phyloP scores from a whole-genome alignment of 92 coral and sea anemone species.

The Paragorgia papillata region DNA sequence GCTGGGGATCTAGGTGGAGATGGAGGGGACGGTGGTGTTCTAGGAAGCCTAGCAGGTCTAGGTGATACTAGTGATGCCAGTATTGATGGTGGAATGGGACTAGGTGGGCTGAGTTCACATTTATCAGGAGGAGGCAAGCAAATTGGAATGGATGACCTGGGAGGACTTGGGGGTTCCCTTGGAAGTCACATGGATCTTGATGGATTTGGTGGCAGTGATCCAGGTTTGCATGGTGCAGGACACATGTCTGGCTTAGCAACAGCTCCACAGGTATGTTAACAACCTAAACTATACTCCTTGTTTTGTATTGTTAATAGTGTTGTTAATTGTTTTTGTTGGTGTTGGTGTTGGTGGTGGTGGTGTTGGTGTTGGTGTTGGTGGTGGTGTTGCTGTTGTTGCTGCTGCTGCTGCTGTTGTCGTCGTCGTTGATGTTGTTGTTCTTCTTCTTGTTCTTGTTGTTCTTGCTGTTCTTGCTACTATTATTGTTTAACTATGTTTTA shows the following conservation, averaged over 20 bases:
- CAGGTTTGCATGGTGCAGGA: conserved; percentile 16
- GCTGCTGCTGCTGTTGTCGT: too few relatives aligned
- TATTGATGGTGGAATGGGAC: conserved; percentile 10
- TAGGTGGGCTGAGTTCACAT: background rate
- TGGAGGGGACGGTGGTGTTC: conserved; percentile 20
- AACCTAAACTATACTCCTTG: too few relatives aligned
- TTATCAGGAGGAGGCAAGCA: background rate
- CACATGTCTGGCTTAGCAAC: conserved; percentile 44
- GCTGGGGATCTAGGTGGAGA: background rate
- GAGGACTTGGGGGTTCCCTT: background rate
- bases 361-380: too few relatives aligned
- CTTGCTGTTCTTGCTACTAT: too few relatives aligned
- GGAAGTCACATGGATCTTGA: background rate
- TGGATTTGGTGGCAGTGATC: background rate
- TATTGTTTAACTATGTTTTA: background rate
- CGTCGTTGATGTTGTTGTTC: too few relatives aligned
- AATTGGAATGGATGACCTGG: background rate
- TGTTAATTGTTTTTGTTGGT: too few relatives aligned
- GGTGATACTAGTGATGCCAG: conserved; percentile 17
- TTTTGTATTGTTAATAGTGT: too few relatives aligned
- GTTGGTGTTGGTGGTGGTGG: too few relatives aligned
- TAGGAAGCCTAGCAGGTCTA: conserved; percentile 16
- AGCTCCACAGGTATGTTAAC: conserved; percentile 31
- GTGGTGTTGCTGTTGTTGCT: too few relatives aligned
- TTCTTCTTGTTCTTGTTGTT: too few relatives aligned